A percentile compares a stretch with the other conserved stretches of the same genome.
These are phyloP conservation scores for Bombylius major DNA, from an alignment of 2,888 invertebrate genomes.

Conservation along the genomic window DNA sequence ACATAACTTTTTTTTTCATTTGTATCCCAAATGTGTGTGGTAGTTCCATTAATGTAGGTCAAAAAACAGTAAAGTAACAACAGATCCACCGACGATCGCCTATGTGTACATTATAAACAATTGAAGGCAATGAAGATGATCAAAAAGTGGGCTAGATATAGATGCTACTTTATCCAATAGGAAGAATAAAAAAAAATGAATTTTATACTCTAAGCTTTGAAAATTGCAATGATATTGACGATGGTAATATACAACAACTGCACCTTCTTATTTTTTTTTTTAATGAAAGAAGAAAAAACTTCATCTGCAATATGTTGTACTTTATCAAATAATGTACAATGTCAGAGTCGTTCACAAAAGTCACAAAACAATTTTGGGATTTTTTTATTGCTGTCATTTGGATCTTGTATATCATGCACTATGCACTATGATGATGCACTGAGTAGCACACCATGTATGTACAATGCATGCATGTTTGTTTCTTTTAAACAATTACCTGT, in stretches of 20 bases:
- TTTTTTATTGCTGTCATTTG: neutral
- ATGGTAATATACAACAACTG: too few relatives aligned
- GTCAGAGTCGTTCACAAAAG: neutral
- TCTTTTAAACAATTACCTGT: neutral
- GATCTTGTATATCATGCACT: too few relatives aligned
- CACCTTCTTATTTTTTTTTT: too few relatives aligned
- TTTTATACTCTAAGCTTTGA: too few relatives aligned
- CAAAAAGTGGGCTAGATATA: neutral
- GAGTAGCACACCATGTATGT: neutral
- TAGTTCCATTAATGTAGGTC: constrained; percentile 6
- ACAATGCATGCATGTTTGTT: neutral
- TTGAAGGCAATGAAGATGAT: neutral
- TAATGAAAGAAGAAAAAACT: too few relatives aligned
- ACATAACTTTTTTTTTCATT: neutral
- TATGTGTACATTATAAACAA: neutral
- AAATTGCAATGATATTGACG: too few relatives aligned
- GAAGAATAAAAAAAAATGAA: neutral
- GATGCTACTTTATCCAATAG: neutral
- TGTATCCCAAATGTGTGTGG: neutral
- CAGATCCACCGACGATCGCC: constrained; percentile 7
- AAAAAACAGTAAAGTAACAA: constrained; percentile 13
- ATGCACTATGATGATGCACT: too few relatives aligned
- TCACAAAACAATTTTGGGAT: neutral
- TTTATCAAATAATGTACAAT: neutral
- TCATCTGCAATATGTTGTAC: too few relatives aligned